Base-by-base conservation (phyloP, 2,113 vertebrate species). In the Echinops telfairi region DNA sequence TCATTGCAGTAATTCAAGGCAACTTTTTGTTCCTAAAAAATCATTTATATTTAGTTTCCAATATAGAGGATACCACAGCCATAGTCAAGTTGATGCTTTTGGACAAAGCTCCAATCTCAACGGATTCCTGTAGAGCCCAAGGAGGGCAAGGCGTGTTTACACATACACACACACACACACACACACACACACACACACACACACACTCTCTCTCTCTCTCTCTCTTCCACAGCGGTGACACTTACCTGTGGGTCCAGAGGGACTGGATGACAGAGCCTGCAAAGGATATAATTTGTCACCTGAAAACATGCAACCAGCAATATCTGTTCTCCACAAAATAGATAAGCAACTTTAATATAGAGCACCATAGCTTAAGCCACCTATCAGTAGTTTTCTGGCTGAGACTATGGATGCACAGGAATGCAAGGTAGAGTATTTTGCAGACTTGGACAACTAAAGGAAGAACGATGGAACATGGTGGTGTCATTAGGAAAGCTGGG, bases 1-100 rank as follows among this genome's bases (percentile, higher is more conserved):
- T 73, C 33, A 77, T 68, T 64, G 43, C 83, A 89, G 93, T 90
- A 94, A 96, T 36, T 40, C 79, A 91, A 86, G 86, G 81, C 73
- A 92, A 19, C 27, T 40, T 29, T 62, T 68, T 79, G 40, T 90
- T 58, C 58, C 43, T 75, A 79, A 90, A 83, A 91, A n/a, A 86
- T 89, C 87, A 66, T 88, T 90, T 75, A 0, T 1, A 10, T 66
- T 87, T 25, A 36, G 47, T 90, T 89, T 94, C 57, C 86, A 92
- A 84, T 90, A 86, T 0, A 0, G 96, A 64, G 17, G 43, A 83
- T 0, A 2, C 71, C 40, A 33, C 12, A 91, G 87, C 40, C 29
- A 47, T 29, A 84, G 80, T 43, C 19, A 31, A 93, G 62, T 43
- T 38, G 80, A 96, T 40, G 4, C 81, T 71, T 25, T 71, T 1